A percentile compares a stretch with the other conserved stretches of the same genome.
These are phyloP conservation scores for Thamnophis elegans DNA, from an alignment of 2,797 vertebrate genomes.

Conservation along the genomic window DNA sequence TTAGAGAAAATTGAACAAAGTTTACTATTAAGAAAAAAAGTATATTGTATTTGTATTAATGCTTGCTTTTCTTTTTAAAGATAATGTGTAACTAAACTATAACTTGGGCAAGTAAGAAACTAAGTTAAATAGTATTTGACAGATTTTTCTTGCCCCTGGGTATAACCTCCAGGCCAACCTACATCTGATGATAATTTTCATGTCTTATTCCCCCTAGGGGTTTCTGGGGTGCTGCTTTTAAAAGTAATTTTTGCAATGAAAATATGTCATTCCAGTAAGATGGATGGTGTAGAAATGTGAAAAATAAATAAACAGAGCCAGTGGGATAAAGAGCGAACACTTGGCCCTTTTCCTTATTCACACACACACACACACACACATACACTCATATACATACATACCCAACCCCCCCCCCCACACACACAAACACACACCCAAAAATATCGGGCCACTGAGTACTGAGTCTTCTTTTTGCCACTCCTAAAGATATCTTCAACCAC, in stretches of 20 bases:
- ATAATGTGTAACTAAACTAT: neutral
- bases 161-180: neutral
- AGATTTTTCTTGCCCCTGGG: neutral
- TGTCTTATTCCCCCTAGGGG: neutral
- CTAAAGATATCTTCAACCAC: neutral
- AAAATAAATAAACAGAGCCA: neutral
- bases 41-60: neutral
- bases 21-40: neutral
- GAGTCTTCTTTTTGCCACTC: neutral
- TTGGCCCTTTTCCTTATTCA: neutral
- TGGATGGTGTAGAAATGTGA: neutral
- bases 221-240: neutral
- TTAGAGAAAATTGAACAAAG: neutral
- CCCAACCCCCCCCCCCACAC: too few species aligned
- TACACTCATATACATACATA: too few species aligned
- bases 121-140: neutral
- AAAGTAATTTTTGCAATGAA: neutral
- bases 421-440: too few species aligned
- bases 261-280: neutral
- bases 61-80: neutral
- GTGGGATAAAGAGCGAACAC: neutral
- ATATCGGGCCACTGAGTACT: too few species aligned
- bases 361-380: too few species aligned
- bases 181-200: neutral
- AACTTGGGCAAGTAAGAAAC: neutral